Base-by-base conservation (phyloP, 2,113 vertebrate genomes). In the Channa maculata region DNA sequence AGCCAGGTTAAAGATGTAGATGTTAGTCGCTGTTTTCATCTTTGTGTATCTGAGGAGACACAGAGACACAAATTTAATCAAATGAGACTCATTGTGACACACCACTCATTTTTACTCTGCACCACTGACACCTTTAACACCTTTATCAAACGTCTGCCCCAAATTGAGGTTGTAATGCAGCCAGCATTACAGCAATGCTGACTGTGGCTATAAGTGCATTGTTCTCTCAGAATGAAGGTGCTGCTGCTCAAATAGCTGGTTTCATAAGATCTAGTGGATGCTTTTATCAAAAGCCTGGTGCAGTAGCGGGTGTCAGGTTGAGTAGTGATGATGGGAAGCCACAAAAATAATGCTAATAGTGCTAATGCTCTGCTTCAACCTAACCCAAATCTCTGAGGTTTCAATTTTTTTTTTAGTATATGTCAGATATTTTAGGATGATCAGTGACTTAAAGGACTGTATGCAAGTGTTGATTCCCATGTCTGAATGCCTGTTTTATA, bases 1-100 rank as follows among this genome's bases (percentile, higher is more conserved):
- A 0, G 97, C 98, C 9, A 99, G 87, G 88, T 99, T 99, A 14
- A 99, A 99, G 91, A 99, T 99, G 91, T 99, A 99, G 53, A 98
- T 99, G 86, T 99, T 99, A 39, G 98, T 99, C 1, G 97, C 98
- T 0, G 98, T 99, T 93, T 99, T 99, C 98, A 98, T 99, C 93
- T 98, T 99, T 7, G 98, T 98, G 90, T 98, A 98, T 75, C 98
- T 99, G 85, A 65, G 55, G 81, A 81, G 0, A 2, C 12, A 80
- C 44, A 60, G 2, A 45, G 6, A 77, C n/a, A 62, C 4, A 54
- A 0, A 34, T 43, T 61, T 3, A 59, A 34, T 33, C 6, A 64
- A 4, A 44, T 1, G 1, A 15, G 12, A 52, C 24, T 24, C 1
- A 24, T 24, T 24, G 24, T 24, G 24, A 24, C 24, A 24, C 24